phyloP scores from a whole-genome alignment of 2,888 invertebrate genomes.

The Neoitamus cyanurus region DNA sequence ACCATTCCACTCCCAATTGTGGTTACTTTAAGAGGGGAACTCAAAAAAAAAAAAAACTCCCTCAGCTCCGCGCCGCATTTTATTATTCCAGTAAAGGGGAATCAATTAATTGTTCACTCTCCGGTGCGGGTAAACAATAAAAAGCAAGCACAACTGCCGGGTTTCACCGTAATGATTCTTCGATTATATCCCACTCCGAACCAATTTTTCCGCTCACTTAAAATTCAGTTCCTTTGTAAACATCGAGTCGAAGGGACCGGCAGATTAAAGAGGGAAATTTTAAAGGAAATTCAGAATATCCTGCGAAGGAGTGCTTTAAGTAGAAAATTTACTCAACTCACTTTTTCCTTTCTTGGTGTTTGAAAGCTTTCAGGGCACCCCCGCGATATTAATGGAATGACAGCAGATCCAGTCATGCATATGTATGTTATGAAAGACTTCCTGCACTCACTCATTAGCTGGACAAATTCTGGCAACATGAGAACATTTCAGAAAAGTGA shows the following conservation, averaged over 20 bases:
- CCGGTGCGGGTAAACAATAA: slow-evolving; percentile 1
- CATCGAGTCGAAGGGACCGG: not conserved
- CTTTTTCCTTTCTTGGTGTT: not conserved
- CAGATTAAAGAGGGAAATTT: slow-evolving; percentile 13
- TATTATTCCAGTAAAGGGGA: slow-evolving; percentile 1
- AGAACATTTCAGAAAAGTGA: no score
- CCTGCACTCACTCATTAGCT: no score
- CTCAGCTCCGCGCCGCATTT: not conserved
- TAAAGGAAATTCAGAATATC: slow-evolving; percentile 6
- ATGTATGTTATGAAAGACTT: no score
- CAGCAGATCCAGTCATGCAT: no score
- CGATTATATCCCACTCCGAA: slow-evolving; percentile 33
- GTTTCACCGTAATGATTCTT: slow-evolving; percentile 35
- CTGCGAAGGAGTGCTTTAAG: not conserved
- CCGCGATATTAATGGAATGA: not conserved
- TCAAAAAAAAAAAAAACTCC: not conserved
- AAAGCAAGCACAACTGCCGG: slow-evolving; percentile 11
- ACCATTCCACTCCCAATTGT: not conserved
- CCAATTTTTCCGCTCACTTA: slow-evolving; percentile 33
- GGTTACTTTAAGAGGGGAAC: not conserved
- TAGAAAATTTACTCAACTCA: not conserved
- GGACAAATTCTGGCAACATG: no score
- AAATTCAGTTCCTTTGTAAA: slow-evolving; percentile 26
- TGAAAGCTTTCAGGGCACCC: not conserved
- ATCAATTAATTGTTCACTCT: slow-evolving; percentile 5